Evolutionary conservation across 2,888 invertebrate species (phyloP), one percentile per base, ranked within the genome.

Genomic region (Stegophylla sp.): DNA sequence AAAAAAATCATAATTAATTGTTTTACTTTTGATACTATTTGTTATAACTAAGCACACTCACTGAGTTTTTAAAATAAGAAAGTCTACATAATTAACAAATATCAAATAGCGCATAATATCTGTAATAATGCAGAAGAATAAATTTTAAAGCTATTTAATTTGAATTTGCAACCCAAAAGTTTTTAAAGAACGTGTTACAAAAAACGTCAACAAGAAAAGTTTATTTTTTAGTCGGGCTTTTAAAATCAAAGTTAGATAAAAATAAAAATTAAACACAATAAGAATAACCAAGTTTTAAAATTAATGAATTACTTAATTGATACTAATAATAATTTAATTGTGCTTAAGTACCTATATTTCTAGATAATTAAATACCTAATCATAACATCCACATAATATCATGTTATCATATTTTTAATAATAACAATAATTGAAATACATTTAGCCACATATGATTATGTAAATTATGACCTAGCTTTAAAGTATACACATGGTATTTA

Each of bases 391-490:
- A n/a, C 5, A 53, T 53, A 20, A 51, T 51, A 51, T n/a, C 7
- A 51, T 51, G 4, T 51, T 51, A 51, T 51, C n/a, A 51, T n/a
- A 15, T 51, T 1, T n/a, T n/a, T 51, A 1, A 53, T 53, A 53
- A 53, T 9, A 53, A 53, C 1, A 53, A n/a, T 7, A 20, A 20
- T 9, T n/a, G 0, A 48, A n/a, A 20, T 20, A 53, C n/a, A 53
- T 1, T 7, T 20, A 53, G 20, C 1, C 9, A n/a, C 20, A 1
- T 20, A 53, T n/a, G n/a, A 53, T 0, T 20, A 20, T 53, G 10
- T 20, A 69, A 28, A 69, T 28, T 48, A 48, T 69, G 13, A 69
- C 51, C 28, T 28, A 51, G 12, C 28, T 69, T 69, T 34, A 28
- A 48, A 51, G 26, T 13, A 5, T 7, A 20, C 9, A 53, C 10